These are phyloP conservation scores for Lingula anatina DNA, from an alignment of 2,888 invertebrate species.

Conservation along the genomic window DNA sequence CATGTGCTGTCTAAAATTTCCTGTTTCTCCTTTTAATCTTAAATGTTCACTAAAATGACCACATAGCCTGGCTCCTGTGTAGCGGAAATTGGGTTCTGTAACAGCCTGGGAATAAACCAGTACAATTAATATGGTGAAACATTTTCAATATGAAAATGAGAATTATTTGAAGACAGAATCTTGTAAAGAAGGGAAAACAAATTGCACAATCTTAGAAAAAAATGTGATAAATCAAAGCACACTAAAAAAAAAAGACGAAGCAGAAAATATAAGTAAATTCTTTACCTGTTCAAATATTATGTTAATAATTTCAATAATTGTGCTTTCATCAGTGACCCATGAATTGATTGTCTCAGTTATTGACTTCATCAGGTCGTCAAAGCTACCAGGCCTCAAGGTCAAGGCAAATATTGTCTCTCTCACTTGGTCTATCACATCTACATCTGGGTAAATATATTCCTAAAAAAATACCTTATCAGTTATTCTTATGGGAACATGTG, in stretches of 20 bases:
- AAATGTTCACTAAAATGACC: constrained; percentile 60
- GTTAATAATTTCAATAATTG: constrained; percentile 24
- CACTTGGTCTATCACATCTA: too few relatives aligned
- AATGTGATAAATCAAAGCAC: not conserved
- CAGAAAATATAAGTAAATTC: not conserved
- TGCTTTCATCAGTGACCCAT: constrained; percentile 16
- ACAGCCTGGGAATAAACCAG: constrained; percentile 62
- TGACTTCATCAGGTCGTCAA: constrained; percentile 36
- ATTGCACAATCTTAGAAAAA: too few relatives aligned
- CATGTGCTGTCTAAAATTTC: too few relatives aligned
- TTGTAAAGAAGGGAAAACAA: not conserved
- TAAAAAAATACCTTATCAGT: too few relatives aligned
- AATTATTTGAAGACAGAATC: not conserved
- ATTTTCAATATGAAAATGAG: not conserved
- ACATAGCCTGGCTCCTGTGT: constrained; percentile 80
- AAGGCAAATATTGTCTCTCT: constrained; percentile 29
- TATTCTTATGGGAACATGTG: too few relatives aligned
- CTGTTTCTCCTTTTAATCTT: too few relatives aligned
- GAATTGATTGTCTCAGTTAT: constrained; percentile 29
- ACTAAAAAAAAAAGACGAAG: not conserved
- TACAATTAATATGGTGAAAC: constrained; percentile 10
- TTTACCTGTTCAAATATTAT: constrained; percentile 35
- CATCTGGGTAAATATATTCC: too few relatives aligned
- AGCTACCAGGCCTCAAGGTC: constrained; percentile 42
- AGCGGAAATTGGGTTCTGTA: constrained; percentile 77